phyloP scores from a whole-genome alignment of 2,797 vertebrate genomes.

The Adelosebastes latens region DNA sequence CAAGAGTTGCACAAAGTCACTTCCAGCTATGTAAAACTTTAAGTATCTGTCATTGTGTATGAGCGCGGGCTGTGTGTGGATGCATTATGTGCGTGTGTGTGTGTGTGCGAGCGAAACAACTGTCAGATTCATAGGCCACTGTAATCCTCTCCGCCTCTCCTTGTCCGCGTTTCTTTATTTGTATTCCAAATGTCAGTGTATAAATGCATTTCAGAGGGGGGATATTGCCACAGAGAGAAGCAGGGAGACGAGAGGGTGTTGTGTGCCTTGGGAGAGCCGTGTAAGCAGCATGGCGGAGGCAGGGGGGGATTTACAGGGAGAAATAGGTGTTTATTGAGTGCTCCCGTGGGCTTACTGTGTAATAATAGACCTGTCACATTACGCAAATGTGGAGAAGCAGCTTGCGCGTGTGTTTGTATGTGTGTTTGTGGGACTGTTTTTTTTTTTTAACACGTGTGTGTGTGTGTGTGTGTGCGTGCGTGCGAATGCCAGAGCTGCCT shows the following conservation, averaged over 20 bases:
- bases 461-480: constrained; percentile 23
- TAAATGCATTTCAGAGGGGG: constrained; percentile 74
- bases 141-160: constrained; percentile 82
- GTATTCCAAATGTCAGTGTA: constrained; percentile 89
- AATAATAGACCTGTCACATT: constrained; percentile 91
- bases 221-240: constrained; percentile 73
- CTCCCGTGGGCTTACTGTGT: constrained; percentile 87
- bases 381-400: constrained; percentile 87
- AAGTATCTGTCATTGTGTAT: constrained; percentile 13
- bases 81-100: constrained; percentile 36
- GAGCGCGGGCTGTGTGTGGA: constrained; percentile 5
- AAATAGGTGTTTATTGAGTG: constrained; percentile 89
- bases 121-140: constrained; percentile 73
- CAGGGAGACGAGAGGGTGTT: constrained; percentile 75
- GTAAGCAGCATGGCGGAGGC: constrained; percentile 80
- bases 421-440: constrained; percentile 67
- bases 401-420: constrained; percentile 72
- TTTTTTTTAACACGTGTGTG: constrained; percentile 50
- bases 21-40: constrained; percentile 37
- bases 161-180: constrained; percentile 86
- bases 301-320: constrained; percentile 84
- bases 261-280: constrained; percentile 84
- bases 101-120: constrained; percentile 67
- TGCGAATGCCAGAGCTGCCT: constrained; percentile 53
- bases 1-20: constrained; percentile 32